These are phyloP conservation scores for Procambarus virginalis DNA, from an alignment of 1,140 invertebrate species.

Conservation along the genomic window DNA sequence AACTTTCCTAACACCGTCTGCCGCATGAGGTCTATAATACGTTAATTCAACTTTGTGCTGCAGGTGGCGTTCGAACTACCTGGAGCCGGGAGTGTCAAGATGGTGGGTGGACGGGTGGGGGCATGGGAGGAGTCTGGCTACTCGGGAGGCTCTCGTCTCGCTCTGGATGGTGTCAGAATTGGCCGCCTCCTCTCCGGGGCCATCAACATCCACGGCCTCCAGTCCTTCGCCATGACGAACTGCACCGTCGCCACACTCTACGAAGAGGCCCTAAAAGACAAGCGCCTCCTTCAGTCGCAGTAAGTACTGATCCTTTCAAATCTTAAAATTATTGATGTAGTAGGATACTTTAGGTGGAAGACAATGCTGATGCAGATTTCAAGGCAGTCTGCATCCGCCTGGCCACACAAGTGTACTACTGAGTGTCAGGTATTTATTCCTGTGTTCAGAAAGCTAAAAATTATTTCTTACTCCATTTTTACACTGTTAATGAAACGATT, in stretches of 20 bases:
- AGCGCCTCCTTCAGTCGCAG: not conserved
- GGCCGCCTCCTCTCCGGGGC: not conserved
- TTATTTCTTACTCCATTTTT: no score
- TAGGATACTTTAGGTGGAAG: no score
- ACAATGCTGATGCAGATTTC: no score
- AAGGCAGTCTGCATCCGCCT: no score
- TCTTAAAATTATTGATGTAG: no score
- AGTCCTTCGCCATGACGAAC: slow-evolving; percentile 2
- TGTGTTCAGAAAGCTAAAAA: no score
- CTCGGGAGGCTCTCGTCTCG: not conserved
- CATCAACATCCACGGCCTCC: slow-evolving; percentile 7
- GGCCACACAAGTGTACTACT: no score
- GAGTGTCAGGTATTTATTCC: no score
- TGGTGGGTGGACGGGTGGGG: not conserved
- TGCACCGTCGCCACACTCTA: not conserved
- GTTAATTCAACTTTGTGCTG: not conserved
- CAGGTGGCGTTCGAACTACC: slow-evolving; percentile 30
- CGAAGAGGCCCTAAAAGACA: not conserved
- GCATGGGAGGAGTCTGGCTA: slow-evolving; percentile 8
- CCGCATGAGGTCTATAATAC: not conserved
- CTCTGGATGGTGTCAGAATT: not conserved
- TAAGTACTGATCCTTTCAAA: not conserved
- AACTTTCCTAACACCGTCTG: not conserved
- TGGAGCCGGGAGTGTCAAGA: not conserved
- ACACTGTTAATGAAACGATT: no score